Evolutionary conservation across 2,113 vertebrate species (phyloP).

Genomic region (Sapajus apella): DNA sequence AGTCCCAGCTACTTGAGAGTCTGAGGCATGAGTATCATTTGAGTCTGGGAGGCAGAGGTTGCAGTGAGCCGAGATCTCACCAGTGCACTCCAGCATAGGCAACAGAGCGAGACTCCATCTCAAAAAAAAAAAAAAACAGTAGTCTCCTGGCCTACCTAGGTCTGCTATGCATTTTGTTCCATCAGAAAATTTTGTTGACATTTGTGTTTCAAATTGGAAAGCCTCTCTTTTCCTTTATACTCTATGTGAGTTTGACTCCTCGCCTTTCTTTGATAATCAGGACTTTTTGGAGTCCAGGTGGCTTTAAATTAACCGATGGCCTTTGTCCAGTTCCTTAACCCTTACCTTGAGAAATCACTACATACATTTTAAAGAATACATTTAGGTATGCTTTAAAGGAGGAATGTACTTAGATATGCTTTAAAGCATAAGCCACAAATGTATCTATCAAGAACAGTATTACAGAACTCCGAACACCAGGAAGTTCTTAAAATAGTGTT

Average conservation of each 20-base stretch:
- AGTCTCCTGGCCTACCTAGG: not conserved
- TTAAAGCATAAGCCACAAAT: slow-evolving; percentile 50
- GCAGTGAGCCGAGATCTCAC: too few species aligned
- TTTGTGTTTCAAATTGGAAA: slow-evolving; percentile 17
- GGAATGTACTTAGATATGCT: not conserved
- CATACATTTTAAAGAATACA: slow-evolving; percentile 43
- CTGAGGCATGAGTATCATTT: too few species aligned
- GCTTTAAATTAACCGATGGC: slow-evolving; percentile 37
- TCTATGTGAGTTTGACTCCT: not conserved
- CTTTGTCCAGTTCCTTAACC: not conserved
- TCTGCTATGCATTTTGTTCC: slow-evolving; percentile 39
- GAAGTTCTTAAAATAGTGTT: slow-evolving; percentile 58
- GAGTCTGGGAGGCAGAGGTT: too few species aligned
- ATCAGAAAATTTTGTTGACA: not conserved
- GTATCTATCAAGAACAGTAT: slow-evolving; percentile 33
- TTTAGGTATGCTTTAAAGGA: slow-evolving; percentile 34
- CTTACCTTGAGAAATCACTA: slow-evolving; percentile 20
- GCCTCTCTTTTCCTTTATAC: slow-evolving; percentile 6
- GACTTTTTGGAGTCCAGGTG: not conserved
- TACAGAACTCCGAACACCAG: slow-evolving; percentile 44
- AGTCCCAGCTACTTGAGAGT: too few species aligned
- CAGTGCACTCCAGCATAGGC: too few species aligned
- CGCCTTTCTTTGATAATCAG: slow-evolving; percentile 30
- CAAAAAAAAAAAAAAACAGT: too few species aligned
- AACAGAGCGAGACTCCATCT: too few species aligned